Percentiles rank a stretch among this genome's conserved stretches.
These are phyloP conservation scores for Sinocyclocheilus anshuiensis DNA, from an alignment of 2,113 vertebrate genomes.

Conservation along the genomic window DNA sequence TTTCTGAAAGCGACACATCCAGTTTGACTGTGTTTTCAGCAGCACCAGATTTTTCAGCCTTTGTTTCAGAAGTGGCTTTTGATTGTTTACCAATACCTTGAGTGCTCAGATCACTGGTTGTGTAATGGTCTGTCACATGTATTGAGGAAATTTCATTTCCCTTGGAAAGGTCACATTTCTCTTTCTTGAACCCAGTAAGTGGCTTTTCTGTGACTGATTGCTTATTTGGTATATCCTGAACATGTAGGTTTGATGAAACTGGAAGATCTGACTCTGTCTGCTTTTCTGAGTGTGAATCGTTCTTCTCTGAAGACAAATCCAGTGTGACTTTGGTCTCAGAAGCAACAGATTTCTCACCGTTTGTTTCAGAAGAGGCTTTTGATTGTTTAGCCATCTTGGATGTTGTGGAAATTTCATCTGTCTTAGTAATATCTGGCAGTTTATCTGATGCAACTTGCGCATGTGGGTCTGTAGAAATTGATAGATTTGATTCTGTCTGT, in stretches of 20 bases:
- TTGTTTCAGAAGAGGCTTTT: neutral
- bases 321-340: conserved; percentile 35
- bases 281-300: conserved; percentile 53
- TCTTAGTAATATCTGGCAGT: neutral
- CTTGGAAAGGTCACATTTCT: neutral
- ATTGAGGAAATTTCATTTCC: conserved; percentile 16
- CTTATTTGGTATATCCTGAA: neutral
- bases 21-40: neutral
- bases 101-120: conserved; percentile 14
- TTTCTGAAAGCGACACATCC: neutral
- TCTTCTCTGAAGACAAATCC: conserved; percentile 35
- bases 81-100: neutral
- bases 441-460: neutral
- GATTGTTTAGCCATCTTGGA: neutral
- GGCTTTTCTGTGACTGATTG: conserved; percentile 12
- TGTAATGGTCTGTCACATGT: neutral
- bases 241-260: neutral
- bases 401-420: neutral
- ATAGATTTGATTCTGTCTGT: neutral
- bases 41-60: neutral
- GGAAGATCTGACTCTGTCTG: conserved; percentile 37
- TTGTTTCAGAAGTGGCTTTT: neutral
- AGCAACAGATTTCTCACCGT: neutral
- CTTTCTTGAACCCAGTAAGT: neutral
- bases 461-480: neutral